phyloP scores from a whole-genome alignment of 1,140 invertebrate species.

The Hylyphantes graminicola region DNA sequence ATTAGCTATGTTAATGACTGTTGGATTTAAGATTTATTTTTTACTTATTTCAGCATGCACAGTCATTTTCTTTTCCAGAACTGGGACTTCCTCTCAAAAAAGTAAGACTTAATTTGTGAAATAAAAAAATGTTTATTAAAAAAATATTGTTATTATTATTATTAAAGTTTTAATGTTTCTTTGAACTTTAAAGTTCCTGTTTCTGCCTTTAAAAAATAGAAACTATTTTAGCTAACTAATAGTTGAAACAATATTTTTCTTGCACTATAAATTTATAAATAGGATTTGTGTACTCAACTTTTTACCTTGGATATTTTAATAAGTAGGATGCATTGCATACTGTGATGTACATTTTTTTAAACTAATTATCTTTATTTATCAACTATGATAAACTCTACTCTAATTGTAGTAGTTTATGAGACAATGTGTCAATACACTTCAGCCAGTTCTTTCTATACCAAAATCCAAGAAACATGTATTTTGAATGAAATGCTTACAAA shows the following conservation, averaged over 20 bases:
- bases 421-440: too few species aligned
- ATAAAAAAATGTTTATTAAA: not conserved
- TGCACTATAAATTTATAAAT: not conserved
- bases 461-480: too few species aligned
- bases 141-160: not conserved
- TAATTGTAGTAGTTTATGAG: too few species aligned
- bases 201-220: not conserved
- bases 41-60: slow-evolving; percentile 42
- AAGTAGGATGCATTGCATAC: too few species aligned
- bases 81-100: slow-evolving; percentile 6
- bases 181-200: not conserved
- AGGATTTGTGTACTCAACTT: not conserved
- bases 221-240: not conserved
- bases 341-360: too few species aligned
- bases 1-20: not conserved
- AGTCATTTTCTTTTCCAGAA: slow-evolving; percentile 40
- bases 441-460: too few species aligned
- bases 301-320: too few species aligned
- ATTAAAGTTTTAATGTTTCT: not conserved
- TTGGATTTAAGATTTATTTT: not conserved
- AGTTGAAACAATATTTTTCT: not conserved
- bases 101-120: not conserved
- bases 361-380: too few species aligned
- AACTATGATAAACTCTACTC: too few species aligned
- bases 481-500: not conserved